phyloP scores from a whole-genome alignment of 1,140 invertebrate species.

The Orius insidiosus region DNA sequence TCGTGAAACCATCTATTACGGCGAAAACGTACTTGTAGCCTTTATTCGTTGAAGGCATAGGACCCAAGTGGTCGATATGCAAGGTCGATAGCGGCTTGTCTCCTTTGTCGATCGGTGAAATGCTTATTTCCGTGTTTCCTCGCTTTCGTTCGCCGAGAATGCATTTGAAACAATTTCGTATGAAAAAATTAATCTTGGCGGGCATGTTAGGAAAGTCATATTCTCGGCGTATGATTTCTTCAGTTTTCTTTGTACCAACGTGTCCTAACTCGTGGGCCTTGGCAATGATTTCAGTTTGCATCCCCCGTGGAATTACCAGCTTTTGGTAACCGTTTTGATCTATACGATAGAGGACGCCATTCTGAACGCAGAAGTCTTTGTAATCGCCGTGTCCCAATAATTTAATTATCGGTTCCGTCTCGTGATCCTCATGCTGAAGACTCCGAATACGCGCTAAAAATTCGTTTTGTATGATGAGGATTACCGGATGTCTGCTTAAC shows the following conservation, averaged over 20 bases:
- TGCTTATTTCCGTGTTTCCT: constrained; percentile 26
- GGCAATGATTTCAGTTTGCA: constrained; percentile 22
- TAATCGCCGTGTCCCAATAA: constrained; percentile 3
- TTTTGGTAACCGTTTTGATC: constrained; percentile 10
- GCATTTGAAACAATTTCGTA: constrained; percentile 24
- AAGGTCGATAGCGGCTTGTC: constrained; percentile 20
- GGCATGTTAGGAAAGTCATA: constrained; percentile 25
- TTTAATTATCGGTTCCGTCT: constrained; percentile 3
- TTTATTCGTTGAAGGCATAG: constrained; percentile 21
- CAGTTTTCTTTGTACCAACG: constrained; percentile 25
- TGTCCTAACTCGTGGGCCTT: constrained; percentile 24
- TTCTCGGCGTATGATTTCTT: constrained; percentile 23
- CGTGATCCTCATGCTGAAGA: constrained; percentile 11
- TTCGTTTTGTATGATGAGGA: background rate
- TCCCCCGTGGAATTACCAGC: constrained; percentile 19
- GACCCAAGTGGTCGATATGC: constrained; percentile 22
- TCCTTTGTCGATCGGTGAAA: constrained; percentile 22
- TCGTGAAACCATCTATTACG: constrained; percentile 21
- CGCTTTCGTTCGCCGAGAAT: constrained; percentile 24
- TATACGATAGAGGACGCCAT: constrained; percentile 13
- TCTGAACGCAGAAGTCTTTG: constrained; percentile 1
- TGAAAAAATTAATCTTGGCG: constrained; percentile 22
- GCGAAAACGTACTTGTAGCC: constrained; percentile 21
- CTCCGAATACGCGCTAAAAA: constrained; percentile 20
- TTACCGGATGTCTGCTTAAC: constrained; percentile 13